A percentile compares a stretch with the other conserved stretches of the same genome.
Evolutionary conservation across 2,888 invertebrate genomes (phyloP).

Genomic region (Ennomos fuscantarius): DNA sequence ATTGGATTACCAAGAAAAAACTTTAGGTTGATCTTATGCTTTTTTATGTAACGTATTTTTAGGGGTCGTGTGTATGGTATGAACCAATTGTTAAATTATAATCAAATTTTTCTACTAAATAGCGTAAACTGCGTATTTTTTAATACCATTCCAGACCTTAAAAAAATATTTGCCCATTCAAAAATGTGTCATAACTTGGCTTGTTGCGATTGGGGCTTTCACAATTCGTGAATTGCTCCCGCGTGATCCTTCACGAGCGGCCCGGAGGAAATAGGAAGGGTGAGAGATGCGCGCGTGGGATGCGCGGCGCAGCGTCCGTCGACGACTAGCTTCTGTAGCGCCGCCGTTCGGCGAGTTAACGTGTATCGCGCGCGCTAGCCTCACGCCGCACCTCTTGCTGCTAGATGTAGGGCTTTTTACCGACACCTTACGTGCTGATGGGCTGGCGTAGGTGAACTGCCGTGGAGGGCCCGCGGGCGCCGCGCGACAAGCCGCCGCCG

Average conservation of each 20-base stretch:
- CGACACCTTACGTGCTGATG: constrained; percentile 69
- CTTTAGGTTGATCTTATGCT: too few relatives aligned
- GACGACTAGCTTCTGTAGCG: constrained; percentile 66
- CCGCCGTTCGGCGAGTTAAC: constrained; percentile 70
- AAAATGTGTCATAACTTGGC: constrained; percentile 6
- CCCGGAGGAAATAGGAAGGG: constrained; percentile 57
- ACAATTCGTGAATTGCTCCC: constrained; percentile 10
- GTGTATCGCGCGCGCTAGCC: constrained; percentile 57
- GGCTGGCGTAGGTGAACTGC: constrained; percentile 74
- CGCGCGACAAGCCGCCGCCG: constrained; percentile 81
- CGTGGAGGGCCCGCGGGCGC: constrained; percentile 83
- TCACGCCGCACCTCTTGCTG: constrained; percentile 54
- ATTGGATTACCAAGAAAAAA: too few relatives aligned
- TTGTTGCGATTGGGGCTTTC: constrained; percentile 14
- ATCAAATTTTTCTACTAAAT: too few relatives aligned
- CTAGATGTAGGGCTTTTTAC: constrained; percentile 62
- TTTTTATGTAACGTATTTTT: too few relatives aligned
- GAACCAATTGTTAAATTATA: too few relatives aligned
- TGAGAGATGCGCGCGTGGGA: constrained; percentile 75
- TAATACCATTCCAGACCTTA: too few relatives aligned
- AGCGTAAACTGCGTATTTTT: too few relatives aligned
- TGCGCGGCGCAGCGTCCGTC: constrained; percentile 81
- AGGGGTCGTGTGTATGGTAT: too few relatives aligned
- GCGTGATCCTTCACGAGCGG: constrained; percentile 22
- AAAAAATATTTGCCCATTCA: not conserved